phyloP scores from a whole-genome alignment of 2,888 invertebrate genomes.

The Chloromyia formosa region DNA sequence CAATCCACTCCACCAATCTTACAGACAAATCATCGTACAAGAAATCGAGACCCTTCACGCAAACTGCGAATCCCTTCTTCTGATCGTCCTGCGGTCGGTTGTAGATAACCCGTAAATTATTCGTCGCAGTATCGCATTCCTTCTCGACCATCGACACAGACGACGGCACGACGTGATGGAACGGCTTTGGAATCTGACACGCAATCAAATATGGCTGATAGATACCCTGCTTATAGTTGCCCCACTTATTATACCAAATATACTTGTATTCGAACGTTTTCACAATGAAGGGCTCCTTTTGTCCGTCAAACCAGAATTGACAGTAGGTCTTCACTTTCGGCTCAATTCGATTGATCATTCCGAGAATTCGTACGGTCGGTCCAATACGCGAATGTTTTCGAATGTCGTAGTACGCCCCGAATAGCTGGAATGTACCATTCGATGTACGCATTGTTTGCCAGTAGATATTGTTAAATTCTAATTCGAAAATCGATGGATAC shows the following conservation, averaged over 20 bases:
- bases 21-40: slow-evolving; percentile 90
- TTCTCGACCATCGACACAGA: slow-evolving; percentile 87
- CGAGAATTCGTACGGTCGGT: slow-evolving; percentile 83
- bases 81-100: slow-evolving; percentile 72
- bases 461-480: slow-evolving; percentile 92
- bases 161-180: slow-evolving; percentile 77
- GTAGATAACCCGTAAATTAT: slow-evolving; percentile 84
- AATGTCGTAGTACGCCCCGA: slow-evolving; percentile 88
- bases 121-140: slow-evolving; percentile 85
- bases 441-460: slow-evolving; percentile 87
- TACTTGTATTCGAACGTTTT: slow-evolving; percentile 91
- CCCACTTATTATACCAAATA: slow-evolving; percentile 95
- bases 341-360: slow-evolving; percentile 90
- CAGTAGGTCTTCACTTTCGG: slow-evolving; percentile 84
- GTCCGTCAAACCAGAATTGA: slow-evolving; percentile 89
- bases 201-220: slow-evolving; percentile 92
- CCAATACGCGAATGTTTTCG: slow-evolving; percentile 80
- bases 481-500: slow-evolving; percentile 87
- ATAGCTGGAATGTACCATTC: slow-evolving; percentile 90
- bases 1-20: slow-evolving; percentile 93
- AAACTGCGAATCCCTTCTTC: slow-evolving; percentile 87
- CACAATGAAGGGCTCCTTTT: slow-evolving; percentile 81
- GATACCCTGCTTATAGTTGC: slow-evolving; percentile 89
- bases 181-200: slow-evolving; percentile 83
- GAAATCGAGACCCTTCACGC: slow-evolving; percentile 94